Conservation (phyloP, 2,113 vertebrate genomes). For the Siniperca knerii region DNA sequence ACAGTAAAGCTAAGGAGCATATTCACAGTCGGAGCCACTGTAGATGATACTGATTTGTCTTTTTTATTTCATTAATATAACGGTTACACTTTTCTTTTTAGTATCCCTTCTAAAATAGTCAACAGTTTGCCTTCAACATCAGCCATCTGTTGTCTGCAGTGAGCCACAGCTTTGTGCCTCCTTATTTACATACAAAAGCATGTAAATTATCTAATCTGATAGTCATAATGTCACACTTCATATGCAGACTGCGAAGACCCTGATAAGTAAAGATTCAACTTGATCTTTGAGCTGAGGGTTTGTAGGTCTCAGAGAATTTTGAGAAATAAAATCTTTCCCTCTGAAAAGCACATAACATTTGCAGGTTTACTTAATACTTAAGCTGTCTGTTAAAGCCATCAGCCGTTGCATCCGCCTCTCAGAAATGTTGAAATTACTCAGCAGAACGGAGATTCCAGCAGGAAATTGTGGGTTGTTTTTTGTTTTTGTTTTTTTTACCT, state of each 20-base stretch:
- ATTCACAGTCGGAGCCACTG: not conserved
- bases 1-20: not conserved
- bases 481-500: not conserved
- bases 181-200: slow-evolving; percentile 19
- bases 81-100: not conserved
- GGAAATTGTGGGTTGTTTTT: slow-evolving; percentile 42
- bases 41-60: not conserved
- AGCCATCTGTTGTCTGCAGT: slow-evolving; percentile 10
- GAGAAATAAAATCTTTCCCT: not conserved
- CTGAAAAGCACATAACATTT: not conserved
- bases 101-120: not conserved
- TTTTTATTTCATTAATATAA: too few relatives aligned
- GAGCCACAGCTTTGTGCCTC: not conserved
- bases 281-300: not conserved
- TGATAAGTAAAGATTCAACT: not conserved
- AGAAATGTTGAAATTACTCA: slow-evolving; percentile 3
- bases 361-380: not conserved
- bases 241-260: not conserved
- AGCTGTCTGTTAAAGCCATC: slow-evolving; percentile 43
- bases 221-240: slow-evolving; percentile 9
- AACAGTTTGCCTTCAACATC: not conserved
- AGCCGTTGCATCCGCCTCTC: not conserved
- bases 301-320: not conserved
- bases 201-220: not conserved
- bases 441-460: slow-evolving; percentile 8